Percentiles rank a stretch among this genome's conserved stretches.
phyloP scores from a whole-genome alignment of 2,113 vertebrate genomes.

The Butorides virescens region DNA sequence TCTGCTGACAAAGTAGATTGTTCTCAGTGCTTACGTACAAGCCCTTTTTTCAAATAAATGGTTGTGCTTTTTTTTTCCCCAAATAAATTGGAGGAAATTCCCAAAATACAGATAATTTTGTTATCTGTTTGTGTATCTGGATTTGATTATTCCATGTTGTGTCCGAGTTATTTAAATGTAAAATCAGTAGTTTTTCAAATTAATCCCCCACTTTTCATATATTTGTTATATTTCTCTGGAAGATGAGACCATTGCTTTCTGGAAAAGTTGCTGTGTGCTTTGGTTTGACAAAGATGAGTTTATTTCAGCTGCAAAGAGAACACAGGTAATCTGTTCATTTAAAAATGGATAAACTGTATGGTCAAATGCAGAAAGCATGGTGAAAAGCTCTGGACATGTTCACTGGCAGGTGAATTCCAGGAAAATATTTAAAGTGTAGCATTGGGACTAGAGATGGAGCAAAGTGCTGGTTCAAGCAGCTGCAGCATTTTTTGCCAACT shows the following conservation, averaged over 20 bases:
- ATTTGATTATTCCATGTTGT: neutral
- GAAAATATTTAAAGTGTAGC: neutral
- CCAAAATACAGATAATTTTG: neutral
- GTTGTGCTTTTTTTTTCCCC: neutral
- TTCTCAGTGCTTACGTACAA: neutral
- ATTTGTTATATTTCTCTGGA: neutral
- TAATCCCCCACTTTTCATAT: neutral
- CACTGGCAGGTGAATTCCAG: neutral
- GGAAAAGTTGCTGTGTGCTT: neutral
- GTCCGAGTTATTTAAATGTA: neutral
- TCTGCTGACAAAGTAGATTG: neutral
- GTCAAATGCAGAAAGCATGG: neutral
- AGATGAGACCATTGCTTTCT: neutral
- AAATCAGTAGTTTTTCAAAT: neutral
- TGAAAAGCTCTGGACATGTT: fast-evolving
- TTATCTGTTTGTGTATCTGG: neutral
- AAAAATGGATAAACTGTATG: neutral
- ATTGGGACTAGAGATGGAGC: neutral
- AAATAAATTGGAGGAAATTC: neutral
- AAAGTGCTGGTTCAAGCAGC: neutral
- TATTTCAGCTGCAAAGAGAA: neutral
- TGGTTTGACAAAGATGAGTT: neutral
- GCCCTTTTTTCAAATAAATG: neutral
- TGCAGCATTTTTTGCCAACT: neutral
- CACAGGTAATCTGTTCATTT: neutral